A percentile compares a stretch with the other conserved stretches of the same genome.
Conservation (phyloP, 2,113 vertebrate species). For the Xenotilapia longispinis region DNA sequence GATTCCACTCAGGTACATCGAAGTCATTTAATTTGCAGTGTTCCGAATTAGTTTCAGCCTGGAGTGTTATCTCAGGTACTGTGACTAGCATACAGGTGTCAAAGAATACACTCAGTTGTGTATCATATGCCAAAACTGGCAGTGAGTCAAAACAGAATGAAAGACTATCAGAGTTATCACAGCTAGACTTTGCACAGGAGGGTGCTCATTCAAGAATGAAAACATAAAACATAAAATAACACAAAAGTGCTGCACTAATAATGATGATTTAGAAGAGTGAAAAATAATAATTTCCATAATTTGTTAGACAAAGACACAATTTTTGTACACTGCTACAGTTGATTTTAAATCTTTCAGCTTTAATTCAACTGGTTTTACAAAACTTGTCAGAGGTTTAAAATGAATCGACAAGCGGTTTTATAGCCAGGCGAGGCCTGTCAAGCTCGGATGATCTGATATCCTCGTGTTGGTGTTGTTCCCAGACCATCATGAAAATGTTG, state of each 20-base stretch:
- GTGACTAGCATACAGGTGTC: not conserved
- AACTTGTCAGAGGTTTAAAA: not conserved
- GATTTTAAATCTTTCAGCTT: not conserved
- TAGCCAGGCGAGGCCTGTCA: not conserved
- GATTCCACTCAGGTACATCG: not conserved
- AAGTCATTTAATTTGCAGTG: not conserved
- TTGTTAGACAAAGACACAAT: not conserved
- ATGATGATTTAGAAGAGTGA: not conserved
- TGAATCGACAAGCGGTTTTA: not conserved
- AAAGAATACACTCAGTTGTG: not conserved
- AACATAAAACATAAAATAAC: not conserved
- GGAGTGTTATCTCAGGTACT: not conserved
- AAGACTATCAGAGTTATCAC: not conserved
- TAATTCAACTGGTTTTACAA: not conserved
- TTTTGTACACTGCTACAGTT: not conserved
- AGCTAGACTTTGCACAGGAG: not conserved
- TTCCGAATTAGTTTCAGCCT: not conserved
- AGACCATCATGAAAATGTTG: no score
- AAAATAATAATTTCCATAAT: not conserved
- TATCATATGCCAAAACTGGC: not conserved
- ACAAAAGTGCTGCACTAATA: not conserved
- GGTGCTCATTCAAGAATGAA: not conserved
- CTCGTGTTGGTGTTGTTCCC: no score
- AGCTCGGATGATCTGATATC: no score
- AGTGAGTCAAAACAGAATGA: not conserved